Evolutionary conservation across 2,113 vertebrate species (phyloP), one percentile per base, ranked within the genome.

Genomic region (Miniopterus natalensis): DNA sequence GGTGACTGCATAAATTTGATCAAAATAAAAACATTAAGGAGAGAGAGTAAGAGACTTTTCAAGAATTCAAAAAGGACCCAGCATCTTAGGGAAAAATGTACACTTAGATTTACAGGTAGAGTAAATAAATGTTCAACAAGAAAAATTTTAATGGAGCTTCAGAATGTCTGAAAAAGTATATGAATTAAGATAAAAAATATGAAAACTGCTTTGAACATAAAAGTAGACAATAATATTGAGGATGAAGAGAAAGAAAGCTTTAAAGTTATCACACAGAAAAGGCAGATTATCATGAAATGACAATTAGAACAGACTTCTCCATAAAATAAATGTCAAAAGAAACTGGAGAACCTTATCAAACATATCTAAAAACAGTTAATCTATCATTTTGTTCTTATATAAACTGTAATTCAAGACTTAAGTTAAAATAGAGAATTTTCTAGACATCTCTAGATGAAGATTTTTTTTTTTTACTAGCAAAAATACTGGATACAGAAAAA

Each of bases 321-420:
- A 61, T 84, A 79, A 95, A 63, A 53, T 74, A 83, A 84, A 80
- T 61, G 47, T 65, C 51, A 95, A 83, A 78, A 92, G n/a, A 74
- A 95, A 88, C 84, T 84, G 55, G 15, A 73, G 10, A 94, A 20
- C 8, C 63, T 77, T 6, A 31, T 49, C 74, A 77, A 88, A 59
- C 25, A 15, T 65, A 29, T 59, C 55, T 73, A 71, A 83, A 71
- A 65, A 53, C 18, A 66, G 27, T 18, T 88, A 36, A 2, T 51
- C 11, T 89, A 45, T 81, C 40, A 85, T 75, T 91, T 79, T 77
- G 31, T 95, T 70, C 18, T 93, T n/a, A 8, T n/a, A 53, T 49
- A 95, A 81, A 47, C 25, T 92, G 18, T 21, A 95, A 80, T 53
- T 90, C 20, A 92, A 86, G 23, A 95, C 90, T 90, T 68, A 78